These are phyloP conservation scores for Melieria picta DNA, from an alignment of 2,888 invertebrate species.

Conservation along the genomic window DNA sequence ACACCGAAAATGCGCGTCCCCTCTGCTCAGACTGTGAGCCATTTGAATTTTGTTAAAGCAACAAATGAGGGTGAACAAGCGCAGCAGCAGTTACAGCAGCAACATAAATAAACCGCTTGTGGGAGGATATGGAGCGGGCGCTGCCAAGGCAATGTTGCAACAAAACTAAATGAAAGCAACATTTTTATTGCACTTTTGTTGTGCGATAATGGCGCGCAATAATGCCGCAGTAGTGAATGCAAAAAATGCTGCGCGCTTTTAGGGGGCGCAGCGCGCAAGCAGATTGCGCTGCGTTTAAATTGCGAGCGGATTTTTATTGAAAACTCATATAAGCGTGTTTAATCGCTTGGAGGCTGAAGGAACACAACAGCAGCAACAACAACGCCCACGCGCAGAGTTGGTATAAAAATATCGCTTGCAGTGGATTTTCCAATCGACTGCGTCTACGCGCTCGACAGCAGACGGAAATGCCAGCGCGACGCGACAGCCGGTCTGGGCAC, in stretches of 20 bases:
- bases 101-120: too few species aligned
- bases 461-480: not conserved
- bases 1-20: too few species aligned
- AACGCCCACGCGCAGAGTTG: not conserved
- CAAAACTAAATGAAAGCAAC: constrained; percentile 52
- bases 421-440: constrained; percentile 59
- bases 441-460: constrained; percentile 43
- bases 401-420: constrained; percentile 39
- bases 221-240: constrained; percentile 2
- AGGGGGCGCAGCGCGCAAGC: constrained; percentile 1
- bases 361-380: constrained; percentile 2
- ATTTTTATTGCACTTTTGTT: constrained; percentile 52
- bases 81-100: not conserved
- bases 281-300: constrained; percentile 44
- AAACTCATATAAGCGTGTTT: constrained; percentile 18
- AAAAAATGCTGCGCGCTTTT: constrained; percentile 13
- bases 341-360: not conserved
- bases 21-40: not conserved
- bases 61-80: constrained; percentile 31
- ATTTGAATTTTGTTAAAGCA: constrained; percentile 7
- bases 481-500: too few species aligned
- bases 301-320: constrained; percentile 42
- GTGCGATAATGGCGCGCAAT: constrained; percentile 44
- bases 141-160: not conserved
- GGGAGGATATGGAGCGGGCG: too few species aligned